phyloP scores from a whole-genome alignment of 2,888 invertebrate genomes.

The Drosophila neonasuta region DNA sequence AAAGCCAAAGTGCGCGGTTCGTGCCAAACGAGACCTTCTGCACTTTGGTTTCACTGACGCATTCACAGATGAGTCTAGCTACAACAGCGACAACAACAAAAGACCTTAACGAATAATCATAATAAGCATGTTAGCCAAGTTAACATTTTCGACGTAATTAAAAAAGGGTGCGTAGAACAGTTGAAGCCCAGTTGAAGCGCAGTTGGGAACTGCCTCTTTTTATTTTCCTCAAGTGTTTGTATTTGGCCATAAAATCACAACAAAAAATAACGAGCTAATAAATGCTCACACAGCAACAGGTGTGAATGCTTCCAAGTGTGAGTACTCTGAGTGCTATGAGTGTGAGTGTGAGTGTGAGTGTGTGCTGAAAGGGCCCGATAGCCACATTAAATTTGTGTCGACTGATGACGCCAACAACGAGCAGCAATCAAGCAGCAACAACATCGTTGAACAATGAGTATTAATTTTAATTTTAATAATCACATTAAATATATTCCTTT shows the following conservation, averaged over 20 bases:
- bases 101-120: constrained; percentile 18
- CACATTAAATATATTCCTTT: constrained; percentile 66
- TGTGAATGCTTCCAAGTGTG: constrained; percentile 31
- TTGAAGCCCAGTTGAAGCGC: neutral
- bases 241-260: constrained; percentile 44
- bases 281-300: constrained; percentile 63
- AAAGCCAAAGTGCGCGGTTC: constrained; percentile 44
- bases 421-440: constrained; percentile 21
- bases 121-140: constrained; percentile 31
- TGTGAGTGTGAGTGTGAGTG: constrained; percentile 21
- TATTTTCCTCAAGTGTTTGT: constrained; percentile 13
- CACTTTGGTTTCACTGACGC: constrained; percentile 57
- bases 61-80: constrained; percentile 29
- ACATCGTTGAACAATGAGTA: constrained; percentile 75
- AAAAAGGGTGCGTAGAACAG: constrained; percentile 65
- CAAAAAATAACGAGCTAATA: constrained; percentile 71
- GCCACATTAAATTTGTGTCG: constrained; percentile 55
- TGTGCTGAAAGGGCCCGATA: constrained; percentile 40
- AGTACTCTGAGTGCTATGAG: constrained; percentile 10
- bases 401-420: constrained; percentile 59
- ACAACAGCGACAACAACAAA: neutral
- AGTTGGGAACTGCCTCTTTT: neutral
- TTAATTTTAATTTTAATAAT: constrained; percentile 77
- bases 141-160: constrained; percentile 58
- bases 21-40: constrained; percentile 76